Conservation (phyloP, 2,797 vertebrate species). For the Babyrousa celebensis region DNA sequence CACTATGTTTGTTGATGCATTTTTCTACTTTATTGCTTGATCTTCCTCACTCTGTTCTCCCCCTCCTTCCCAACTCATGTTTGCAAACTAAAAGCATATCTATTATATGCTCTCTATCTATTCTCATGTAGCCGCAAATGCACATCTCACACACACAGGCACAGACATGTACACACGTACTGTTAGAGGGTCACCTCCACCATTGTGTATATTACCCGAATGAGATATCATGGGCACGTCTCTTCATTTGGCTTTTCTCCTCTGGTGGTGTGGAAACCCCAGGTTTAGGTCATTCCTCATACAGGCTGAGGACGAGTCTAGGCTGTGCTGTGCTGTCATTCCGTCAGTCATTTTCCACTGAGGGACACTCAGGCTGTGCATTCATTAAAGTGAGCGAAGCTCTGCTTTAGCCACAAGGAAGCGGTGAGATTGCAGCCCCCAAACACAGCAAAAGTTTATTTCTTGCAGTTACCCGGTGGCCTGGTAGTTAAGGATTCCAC, state of each 20-base stretch:
- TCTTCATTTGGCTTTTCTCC: background rate
- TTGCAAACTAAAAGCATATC: background rate
- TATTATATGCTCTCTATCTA: rapidly evolving
- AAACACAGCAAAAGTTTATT: no score
- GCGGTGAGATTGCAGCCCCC: background rate
- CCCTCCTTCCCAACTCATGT: no score
- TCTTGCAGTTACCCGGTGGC: background rate
- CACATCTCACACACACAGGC: rapidly evolving
- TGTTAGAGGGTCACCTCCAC: background rate
- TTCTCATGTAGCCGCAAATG: rapidly evolving
- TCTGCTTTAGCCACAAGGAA: background rate
- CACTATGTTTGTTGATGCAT: background rate
- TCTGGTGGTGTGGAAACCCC: rapidly evolving
- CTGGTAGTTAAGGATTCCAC: no score
- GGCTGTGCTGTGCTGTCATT: background rate
- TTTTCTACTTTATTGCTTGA: background rate
- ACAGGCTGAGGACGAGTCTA: background rate
- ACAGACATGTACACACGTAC: rapidly evolving
- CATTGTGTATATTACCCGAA: no score
- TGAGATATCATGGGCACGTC: rapidly evolving
- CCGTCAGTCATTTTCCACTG: background rate
- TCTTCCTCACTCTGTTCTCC: background rate
- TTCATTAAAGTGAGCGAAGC: background rate
- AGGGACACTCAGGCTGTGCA: rapidly evolving
- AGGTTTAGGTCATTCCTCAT: background rate